These are phyloP conservation scores for Hydrochoerus hydrochaeris DNA, from an alignment of 2,113 vertebrate genomes.

Conservation along the genomic window DNA sequence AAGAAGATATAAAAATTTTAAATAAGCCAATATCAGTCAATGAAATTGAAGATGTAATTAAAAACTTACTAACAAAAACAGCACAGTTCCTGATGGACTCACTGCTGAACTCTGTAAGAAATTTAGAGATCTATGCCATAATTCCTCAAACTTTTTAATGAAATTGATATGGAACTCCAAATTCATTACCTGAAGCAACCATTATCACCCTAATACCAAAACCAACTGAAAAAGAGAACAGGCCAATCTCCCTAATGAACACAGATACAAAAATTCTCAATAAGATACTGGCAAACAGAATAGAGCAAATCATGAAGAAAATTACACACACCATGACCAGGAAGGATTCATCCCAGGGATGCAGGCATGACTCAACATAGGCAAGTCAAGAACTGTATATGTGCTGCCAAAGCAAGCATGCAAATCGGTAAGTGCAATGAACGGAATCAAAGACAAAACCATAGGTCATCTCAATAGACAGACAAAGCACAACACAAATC, in stretches of 20 bases:
- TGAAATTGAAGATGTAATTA: not conserved
- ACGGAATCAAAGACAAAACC: not conserved
- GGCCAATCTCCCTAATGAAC: not conserved
- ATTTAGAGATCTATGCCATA: not conserved
- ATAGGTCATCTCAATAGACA: not conserved
- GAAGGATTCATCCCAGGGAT: not conserved
- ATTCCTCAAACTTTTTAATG: not conserved
- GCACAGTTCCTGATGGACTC: not conserved
- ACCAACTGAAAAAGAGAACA: not conserved
- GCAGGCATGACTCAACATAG: not conserved
- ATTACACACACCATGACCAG: not conserved
- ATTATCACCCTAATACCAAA: not conserved
- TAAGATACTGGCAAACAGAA: not conserved
- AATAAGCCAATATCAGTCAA: not conserved
- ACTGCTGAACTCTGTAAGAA: not conserved
- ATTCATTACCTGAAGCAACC: not conserved
- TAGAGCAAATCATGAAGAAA: not conserved
- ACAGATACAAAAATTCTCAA: not conserved
- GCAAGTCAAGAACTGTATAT: not conserved
- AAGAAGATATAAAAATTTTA: not conserved
- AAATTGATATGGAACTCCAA: not conserved
- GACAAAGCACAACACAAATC: not conserved
- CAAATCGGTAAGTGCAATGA: not conserved
- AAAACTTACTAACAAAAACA: not conserved
- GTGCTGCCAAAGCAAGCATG: not conserved